A percentile compares a stretch with the other conserved stretches of the same genome.
phyloP scores from a whole-genome alignment of 2,888 invertebrate genomes.

The Hydrotaea cyrtoneurina region DNA sequence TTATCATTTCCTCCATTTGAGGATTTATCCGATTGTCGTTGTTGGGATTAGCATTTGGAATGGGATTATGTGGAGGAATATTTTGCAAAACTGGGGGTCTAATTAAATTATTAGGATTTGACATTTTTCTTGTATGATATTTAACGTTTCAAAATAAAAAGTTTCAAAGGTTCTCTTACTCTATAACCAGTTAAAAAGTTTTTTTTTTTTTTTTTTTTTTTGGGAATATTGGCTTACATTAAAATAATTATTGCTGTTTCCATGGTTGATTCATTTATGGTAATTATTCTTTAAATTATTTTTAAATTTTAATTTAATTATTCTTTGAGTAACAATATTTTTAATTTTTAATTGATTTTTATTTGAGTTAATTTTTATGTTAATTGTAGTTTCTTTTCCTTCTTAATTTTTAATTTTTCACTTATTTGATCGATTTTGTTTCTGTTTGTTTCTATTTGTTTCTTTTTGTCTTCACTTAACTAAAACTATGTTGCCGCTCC shows the following conservation, averaged over 20 bases:
- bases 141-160: background rate
- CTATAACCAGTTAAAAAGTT: constrained; percentile 10
- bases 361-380: background rate
- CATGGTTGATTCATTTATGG: background rate
- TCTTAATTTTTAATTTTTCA: background rate
- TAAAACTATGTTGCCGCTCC: background rate
- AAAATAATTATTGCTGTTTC: background rate
- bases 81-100: constrained; percentile 33
- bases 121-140: constrained; percentile 23
- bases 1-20: constrained; percentile 5
- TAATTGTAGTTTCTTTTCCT: background rate
- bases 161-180: background rate
- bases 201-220: background rate
- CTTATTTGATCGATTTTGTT: background rate
- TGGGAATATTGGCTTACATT: background rate
- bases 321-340: background rate
- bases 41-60: background rate
- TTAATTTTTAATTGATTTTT: constrained; percentile 1
- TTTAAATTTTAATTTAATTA: background rate
- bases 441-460: background rate
- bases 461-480: background rate
- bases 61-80: constrained; percentile 23
- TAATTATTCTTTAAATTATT: background rate
- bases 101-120: constrained; percentile 43
- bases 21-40: background rate